Percentiles rank a stretch among this genome's conserved stretches.
These are phyloP conservation scores for Notamacropus eugenii DNA, from an alignment of 2,797 vertebrate species.

Conservation along the genomic window DNA sequence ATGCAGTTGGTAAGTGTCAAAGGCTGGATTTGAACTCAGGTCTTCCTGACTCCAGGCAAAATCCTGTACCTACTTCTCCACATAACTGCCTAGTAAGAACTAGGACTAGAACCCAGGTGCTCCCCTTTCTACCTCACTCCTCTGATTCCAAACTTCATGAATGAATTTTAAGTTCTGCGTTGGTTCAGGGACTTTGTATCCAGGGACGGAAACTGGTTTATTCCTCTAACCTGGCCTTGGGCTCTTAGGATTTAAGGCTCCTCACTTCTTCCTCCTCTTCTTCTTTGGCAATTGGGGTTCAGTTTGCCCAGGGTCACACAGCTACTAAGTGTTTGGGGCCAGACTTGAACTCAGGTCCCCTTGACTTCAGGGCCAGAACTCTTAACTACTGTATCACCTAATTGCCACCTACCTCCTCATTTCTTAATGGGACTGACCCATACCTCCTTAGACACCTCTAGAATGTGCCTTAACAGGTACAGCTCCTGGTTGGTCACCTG, in stretches of 20 bases:
- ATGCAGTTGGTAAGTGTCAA: background rate
- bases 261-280: too few relatives aligned
- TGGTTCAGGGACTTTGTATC: background rate
- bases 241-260: too few relatives aligned
- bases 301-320: too few relatives aligned
- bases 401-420: too few relatives aligned
- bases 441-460: background rate
- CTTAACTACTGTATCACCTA: too few relatives aligned
- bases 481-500: background rate
- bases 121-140: background rate
- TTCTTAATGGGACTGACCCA: background rate
- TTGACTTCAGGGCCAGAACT: too few relatives aligned
- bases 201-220: background rate
- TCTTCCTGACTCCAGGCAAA: background rate
- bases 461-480: background rate
- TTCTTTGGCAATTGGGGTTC: too few relatives aligned
- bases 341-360: too few relatives aligned
- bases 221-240: background rate
- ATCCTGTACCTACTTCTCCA: background rate
- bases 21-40: background rate
- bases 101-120: background rate
- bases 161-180: background rate
- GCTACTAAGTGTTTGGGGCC: too few relatives aligned
- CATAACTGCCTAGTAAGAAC: too few relatives aligned
- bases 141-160: background rate